Percentiles rank a stretch among this genome's conserved stretches.
Evolutionary conservation across 1,140 invertebrate species (phyloP).

Genomic region (Diuraphis noxia): DNA sequence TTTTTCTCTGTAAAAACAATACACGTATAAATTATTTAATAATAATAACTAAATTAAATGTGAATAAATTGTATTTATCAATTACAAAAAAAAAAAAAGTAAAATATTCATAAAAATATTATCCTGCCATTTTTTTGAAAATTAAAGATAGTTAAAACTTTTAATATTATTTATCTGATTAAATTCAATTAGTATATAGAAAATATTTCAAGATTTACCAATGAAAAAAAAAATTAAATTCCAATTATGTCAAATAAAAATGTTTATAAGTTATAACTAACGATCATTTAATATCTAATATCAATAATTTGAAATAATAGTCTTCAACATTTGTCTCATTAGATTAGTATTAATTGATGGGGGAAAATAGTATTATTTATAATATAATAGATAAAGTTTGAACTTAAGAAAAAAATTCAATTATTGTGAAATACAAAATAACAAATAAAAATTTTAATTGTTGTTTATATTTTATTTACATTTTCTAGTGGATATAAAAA

Average conservation of each 20-base stretch:
- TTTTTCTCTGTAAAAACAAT: constrained; percentile 56
- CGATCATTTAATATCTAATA: not conserved
- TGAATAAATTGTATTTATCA: not conserved
- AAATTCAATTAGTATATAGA: not conserved
- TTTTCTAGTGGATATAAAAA: not conserved
- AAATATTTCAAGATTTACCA: not conserved
- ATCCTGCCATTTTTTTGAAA: constrained; percentile 27
- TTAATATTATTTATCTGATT: not conserved
- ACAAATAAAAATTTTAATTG: not conserved
- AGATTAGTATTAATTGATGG: not conserved
- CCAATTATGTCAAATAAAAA: not conserved
- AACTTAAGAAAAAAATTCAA: not conserved
- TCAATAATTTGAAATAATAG: not conserved
- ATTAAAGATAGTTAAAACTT: not conserved
- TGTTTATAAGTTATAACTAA: not conserved
- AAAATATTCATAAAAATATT: constrained; percentile 5
- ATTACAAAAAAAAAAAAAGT: constrained; percentile 6
- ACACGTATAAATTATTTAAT: constrained; percentile 16
- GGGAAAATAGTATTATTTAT: not conserved
- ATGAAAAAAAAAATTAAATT: not conserved
- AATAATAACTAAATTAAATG: not conserved
- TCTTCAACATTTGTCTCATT: not conserved
- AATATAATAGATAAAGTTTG: not conserved
- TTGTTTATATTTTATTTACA: not conserved
- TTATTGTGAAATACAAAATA: not conserved